phyloP scores from a whole-genome alignment of 2,113 vertebrate species.

The Chelonoidis abingdonii region DNA sequence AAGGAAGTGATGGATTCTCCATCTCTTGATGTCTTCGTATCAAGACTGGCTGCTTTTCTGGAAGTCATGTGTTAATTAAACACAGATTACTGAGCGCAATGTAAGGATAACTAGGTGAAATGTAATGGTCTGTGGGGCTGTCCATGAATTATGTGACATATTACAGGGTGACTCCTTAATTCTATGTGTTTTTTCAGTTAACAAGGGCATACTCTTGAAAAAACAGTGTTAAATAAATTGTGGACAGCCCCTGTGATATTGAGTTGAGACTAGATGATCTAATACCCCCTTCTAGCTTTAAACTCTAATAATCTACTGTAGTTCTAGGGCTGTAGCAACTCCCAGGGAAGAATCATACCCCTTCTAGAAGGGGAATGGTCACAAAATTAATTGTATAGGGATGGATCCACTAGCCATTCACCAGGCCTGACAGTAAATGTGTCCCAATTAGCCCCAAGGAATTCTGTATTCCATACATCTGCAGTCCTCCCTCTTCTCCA shows the following conservation, averaged over 20 bases:
- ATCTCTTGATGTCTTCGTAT: background rate
- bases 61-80: background rate
- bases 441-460: background rate
- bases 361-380: background rate
- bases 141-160: background rate
- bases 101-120: background rate
- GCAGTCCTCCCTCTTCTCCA: background rate
- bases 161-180: background rate
- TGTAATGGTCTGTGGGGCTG: background rate
- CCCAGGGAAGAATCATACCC: background rate
- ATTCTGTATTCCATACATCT: background rate
- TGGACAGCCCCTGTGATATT: background rate
- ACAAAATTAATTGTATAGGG: background rate
- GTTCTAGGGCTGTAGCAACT: background rate
- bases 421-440: background rate
- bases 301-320: background rate
- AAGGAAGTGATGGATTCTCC: background rate
- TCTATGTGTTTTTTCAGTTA: background rate
- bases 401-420: background rate
- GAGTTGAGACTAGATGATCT: background rate
- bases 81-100: accelerated
- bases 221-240: background rate
- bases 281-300: background rate
- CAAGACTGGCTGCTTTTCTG: background rate
- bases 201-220: background rate